Conservation (phyloP, 2,797 vertebrate genomes). For the Schizopygopsis pylzovi region DNA sequence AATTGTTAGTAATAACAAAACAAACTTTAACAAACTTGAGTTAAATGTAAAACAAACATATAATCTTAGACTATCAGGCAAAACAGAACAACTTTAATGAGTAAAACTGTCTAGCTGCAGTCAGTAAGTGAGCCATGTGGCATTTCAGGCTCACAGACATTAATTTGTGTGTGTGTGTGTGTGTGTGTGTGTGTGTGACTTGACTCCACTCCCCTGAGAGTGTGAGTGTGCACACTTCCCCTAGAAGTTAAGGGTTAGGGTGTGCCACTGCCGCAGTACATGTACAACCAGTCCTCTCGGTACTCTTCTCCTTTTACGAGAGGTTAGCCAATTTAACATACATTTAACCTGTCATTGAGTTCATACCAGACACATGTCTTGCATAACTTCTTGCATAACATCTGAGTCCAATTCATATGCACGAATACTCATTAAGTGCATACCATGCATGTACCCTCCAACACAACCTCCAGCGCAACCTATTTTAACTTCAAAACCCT, state of each 20-base stretch:
- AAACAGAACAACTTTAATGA: constrained; percentile 24
- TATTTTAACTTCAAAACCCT: neutral
- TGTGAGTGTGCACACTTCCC: constrained; percentile 61
- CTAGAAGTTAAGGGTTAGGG: constrained; percentile 52
- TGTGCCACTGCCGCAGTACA: constrained; percentile 49
- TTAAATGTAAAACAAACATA: neutral
- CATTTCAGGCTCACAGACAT: constrained; percentile 43
- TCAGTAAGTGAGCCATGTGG: constrained; percentile 48
- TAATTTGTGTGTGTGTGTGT: constrained; percentile 49
- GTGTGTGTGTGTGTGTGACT: constrained; percentile 45
- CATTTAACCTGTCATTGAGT: constrained; percentile 27
- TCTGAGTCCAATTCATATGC: constrained; percentile 8
- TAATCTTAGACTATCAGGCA: constrained; percentile 14
- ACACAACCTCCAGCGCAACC: neutral
- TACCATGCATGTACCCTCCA: neutral
- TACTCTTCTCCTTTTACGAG: constrained; percentile 16
- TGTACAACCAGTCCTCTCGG: constrained; percentile 38
- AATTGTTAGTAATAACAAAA: neutral
- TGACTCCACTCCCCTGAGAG: constrained; percentile 58
- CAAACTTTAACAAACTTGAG: neutral
- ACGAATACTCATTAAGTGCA: neutral
- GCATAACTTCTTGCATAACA: neutral
- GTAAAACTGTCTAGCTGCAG: constrained; percentile 32
- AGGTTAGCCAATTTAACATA: neutral
- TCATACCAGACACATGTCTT: constrained; percentile 16